phyloP scores from a whole-genome alignment of 1,140 invertebrate species.

The Goniozus legneri region DNA sequence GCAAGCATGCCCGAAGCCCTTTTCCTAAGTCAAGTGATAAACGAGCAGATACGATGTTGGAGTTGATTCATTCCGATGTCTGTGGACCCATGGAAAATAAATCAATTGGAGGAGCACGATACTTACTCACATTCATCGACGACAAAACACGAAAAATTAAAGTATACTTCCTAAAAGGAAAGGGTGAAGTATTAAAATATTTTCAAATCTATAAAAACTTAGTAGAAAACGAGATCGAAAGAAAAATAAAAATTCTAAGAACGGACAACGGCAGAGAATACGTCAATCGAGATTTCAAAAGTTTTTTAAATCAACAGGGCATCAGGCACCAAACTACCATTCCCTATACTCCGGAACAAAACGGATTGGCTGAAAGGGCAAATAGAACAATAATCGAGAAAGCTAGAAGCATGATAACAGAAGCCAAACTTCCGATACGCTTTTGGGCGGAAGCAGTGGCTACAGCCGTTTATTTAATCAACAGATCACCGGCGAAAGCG shows the following conservation, averaged over 20 bases:
- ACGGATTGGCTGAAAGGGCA: constrained; percentile 8
- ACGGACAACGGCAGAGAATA: constrained; percentile 8
- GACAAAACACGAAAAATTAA: constrained; percentile 31
- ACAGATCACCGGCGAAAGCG: constrained; percentile 7
- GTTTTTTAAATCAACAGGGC: constrained; percentile 3
- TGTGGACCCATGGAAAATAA: constrained; percentile 25
- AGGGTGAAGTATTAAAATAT: constrained; percentile 31
- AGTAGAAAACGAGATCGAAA: constrained; percentile 22
- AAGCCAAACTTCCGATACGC: constrained; percentile 8
- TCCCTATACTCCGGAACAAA: constrained; percentile 3
- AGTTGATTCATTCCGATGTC: constrained; percentile 31
- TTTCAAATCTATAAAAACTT: constrained; percentile 36
- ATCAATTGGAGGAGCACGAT: constrained; percentile 29
- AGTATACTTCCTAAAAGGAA: constrained; percentile 34
- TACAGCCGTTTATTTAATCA: constrained; percentile 12
- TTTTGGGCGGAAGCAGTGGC: constrained; percentile 22
- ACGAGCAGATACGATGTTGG: neutral
- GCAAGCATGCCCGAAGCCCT: neutral
- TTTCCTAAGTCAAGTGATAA: neutral
- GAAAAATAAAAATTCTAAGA: neutral
- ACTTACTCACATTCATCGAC: constrained; percentile 40
- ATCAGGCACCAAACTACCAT: constrained; percentile 7
- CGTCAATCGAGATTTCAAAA: neutral
- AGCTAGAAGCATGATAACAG: constrained; percentile 15
- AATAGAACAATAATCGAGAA: constrained; percentile 4